Evolutionary conservation across 2,797 vertebrate species (phyloP).

Genomic region (Chrosomus eos): DNA sequence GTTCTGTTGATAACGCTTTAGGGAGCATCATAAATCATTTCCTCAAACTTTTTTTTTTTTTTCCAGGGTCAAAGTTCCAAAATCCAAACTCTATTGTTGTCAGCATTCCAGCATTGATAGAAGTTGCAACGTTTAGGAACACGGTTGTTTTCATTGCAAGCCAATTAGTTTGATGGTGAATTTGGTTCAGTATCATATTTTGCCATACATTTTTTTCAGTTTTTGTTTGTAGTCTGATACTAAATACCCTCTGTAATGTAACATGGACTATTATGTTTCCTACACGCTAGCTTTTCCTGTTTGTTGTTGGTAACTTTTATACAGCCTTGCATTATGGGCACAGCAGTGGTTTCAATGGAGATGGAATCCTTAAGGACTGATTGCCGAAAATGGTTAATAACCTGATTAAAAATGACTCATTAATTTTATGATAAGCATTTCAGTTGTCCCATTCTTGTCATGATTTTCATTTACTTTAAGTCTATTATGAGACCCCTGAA

Average conservation of each 20-base stretch:
- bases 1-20: conserved; percentile 2
- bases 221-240: neutral
- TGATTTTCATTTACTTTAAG: neutral
- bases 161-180: neutral
- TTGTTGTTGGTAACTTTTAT: neutral
- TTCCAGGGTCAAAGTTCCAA: conserved; percentile 62
- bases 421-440: neutral
- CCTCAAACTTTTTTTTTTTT: conserved; percentile 52
- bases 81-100: conserved; percentile 46
- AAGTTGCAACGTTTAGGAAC: neutral
- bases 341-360: neutral
- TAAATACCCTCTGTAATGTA: neutral
- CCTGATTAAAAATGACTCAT: no score
- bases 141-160: neutral
- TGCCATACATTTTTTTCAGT: neutral
- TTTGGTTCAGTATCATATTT: conserved; percentile 4
- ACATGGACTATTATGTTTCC: neutral
- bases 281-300: neutral
- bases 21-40: conserved; percentile 44
- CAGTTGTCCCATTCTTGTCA: neutral
- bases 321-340: neutral
- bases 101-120: conserved; percentile 57
- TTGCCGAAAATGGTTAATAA: neutral
- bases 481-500: neutral
- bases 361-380: neutral